Evolutionary conservation across 2,113 vertebrate species (phyloP).

Genomic region (Hydropotes inermis): DNA sequence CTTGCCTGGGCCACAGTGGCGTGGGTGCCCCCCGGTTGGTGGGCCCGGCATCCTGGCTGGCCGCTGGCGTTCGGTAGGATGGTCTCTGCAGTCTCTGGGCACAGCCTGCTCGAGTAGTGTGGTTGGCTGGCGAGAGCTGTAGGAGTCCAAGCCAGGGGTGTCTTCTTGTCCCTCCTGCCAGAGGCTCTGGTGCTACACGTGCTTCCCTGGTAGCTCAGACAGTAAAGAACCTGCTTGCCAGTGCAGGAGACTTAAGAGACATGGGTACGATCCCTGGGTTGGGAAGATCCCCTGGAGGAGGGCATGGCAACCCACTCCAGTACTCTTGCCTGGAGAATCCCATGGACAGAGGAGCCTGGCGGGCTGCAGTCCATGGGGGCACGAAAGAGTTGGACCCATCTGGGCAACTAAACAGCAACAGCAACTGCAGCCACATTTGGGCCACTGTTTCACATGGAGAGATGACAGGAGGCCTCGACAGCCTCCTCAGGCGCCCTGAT

Average conservation of each 20-base stretch:
- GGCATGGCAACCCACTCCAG: background rate
- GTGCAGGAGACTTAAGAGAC: background rate
- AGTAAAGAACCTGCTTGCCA: background rate
- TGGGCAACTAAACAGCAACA: background rate
- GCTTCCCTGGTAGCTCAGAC: background rate
- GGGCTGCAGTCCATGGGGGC: background rate
- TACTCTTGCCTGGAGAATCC: background rate
- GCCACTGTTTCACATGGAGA: background rate
- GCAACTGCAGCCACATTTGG: background rate
- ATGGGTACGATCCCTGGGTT: background rate
- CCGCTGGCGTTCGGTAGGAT: rapidly evolving
- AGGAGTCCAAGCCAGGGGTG: background rate
- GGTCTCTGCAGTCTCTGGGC: background rate
- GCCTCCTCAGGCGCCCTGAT: background rate
- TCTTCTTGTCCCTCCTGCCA: background rate
- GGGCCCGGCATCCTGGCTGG: background rate
- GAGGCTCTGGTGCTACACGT: background rate
- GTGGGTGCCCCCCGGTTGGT: no score
- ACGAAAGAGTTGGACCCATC: background rate
- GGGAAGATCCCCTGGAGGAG: background rate
- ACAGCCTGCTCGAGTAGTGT: background rate
- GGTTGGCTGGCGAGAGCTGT: background rate
- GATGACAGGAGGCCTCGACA: background rate
- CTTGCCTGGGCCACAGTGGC: background rate
- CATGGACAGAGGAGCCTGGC: background rate